Evolutionary conservation across 2,797 vertebrate species (phyloP).

Genomic region (Hafferia zeledoni): DNA sequence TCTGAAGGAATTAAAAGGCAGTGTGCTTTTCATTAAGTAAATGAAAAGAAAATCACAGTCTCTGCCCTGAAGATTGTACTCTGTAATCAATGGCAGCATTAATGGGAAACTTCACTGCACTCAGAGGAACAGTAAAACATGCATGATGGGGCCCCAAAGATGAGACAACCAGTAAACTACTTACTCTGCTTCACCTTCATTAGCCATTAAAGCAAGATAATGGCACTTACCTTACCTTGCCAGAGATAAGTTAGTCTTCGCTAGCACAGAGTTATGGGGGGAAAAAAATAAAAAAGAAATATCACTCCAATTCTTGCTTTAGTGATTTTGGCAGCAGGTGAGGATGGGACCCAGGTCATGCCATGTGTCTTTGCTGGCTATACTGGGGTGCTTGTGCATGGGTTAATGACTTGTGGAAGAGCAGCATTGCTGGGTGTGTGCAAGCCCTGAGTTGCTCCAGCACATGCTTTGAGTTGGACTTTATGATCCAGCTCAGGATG

Average conservation of each 20-base stretch:
- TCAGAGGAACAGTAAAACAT: slow-evolving; percentile 23
- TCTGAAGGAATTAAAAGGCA: slow-evolving; percentile 20
- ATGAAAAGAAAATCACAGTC: slow-evolving; percentile 50
- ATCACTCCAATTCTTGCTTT: background rate
- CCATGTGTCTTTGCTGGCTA: rapidly evolving
- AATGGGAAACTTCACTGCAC: slow-evolving; percentile 35
- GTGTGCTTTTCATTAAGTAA: slow-evolving; percentile 37
- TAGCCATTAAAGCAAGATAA: slow-evolving; percentile 34
- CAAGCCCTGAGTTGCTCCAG: background rate
- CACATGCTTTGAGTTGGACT: background rate
- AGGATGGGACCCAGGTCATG: rapidly evolving
- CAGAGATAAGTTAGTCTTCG: background rate
- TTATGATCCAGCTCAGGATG: background rate
- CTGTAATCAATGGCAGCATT: slow-evolving; percentile 46
- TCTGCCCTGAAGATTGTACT: slow-evolving; percentile 38
- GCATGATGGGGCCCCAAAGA: slow-evolving; percentile 31
- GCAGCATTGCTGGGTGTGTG: rapidly evolving
- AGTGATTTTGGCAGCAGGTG: background rate
- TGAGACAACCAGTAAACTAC: slow-evolving; percentile 48
- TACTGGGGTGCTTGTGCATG: background rate
- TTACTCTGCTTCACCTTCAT: slow-evolving; percentile 36
- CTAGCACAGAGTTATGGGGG: background rate
- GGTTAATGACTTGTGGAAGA: background rate
- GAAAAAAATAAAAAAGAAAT: rapidly evolving
- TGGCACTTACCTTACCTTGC: slow-evolving; percentile 18